A percentile compares a stretch with the other conserved stretches of the same genome.
Conservation (phyloP, 2,113 vertebrate species). For the Otolemur garnettii region DNA sequence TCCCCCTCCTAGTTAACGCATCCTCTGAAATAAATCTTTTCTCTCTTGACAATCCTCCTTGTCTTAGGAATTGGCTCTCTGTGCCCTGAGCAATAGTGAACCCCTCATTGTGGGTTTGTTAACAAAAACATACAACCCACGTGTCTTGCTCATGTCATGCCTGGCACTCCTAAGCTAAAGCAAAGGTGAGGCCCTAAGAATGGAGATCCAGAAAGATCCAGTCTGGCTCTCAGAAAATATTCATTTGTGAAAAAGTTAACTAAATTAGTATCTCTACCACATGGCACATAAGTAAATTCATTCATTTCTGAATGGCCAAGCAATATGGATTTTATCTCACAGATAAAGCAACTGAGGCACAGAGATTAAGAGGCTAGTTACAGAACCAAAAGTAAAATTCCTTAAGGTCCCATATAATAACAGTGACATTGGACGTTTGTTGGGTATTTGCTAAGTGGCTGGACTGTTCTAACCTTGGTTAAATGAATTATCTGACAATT, state of each 20-base stretch:
- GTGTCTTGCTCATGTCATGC: neutral
- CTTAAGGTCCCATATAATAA: neutral
- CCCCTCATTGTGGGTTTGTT: too few relatives aligned
- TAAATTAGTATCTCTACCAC: neutral
- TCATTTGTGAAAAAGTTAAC: neutral
- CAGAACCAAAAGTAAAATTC: neutral
- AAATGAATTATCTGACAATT: neutral
- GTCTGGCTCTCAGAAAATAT: neutral
- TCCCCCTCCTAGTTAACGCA: too few relatives aligned
- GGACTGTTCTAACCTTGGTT: neutral
- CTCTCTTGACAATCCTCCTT: too few relatives aligned
- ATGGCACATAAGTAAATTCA: neutral
- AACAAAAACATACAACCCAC: neutral
- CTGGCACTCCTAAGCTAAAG: too few relatives aligned
- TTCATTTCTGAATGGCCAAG: neutral
- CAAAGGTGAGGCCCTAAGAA: too few relatives aligned
- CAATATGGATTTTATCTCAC: neutral
- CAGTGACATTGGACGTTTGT: neutral
- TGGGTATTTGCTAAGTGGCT: neutral
- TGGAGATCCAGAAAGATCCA: too few relatives aligned
- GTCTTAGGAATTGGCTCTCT: too few relatives aligned
- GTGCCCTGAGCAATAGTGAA: too few relatives aligned
- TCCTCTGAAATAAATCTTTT: too few relatives aligned
- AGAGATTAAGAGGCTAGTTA: neutral
- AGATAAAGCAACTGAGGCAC: conserved; percentile 14